Evolutionary conservation across 2,113 vertebrate species (phyloP).

Genomic region (Onychostruthus taczanowskii): DNA sequence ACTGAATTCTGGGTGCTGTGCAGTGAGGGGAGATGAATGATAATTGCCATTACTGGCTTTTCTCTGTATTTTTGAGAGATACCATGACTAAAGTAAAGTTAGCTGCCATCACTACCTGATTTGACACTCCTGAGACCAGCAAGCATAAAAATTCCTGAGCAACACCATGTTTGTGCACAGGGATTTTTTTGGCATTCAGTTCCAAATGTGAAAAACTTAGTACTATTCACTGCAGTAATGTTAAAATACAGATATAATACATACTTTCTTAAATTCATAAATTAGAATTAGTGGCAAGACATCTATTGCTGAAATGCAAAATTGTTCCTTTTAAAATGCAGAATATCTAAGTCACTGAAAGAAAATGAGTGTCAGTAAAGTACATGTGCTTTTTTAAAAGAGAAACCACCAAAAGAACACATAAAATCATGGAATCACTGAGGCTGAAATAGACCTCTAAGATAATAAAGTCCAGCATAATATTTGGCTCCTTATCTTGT

Average conservation of each 20-base stretch:
- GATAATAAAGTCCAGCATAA: neutral
- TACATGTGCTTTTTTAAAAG: neutral
- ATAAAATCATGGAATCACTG: neutral
- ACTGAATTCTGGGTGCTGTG: slow-evolving; percentile 10
- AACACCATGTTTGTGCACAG: neutral
- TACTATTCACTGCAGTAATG: neutral
- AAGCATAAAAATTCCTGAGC: neutral
- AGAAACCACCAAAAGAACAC: neutral
- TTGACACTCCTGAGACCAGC: neutral
- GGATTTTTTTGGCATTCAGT: neutral
- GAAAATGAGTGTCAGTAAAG: neutral
- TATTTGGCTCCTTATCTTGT: neutral
- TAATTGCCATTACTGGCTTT: slow-evolving; percentile 14
- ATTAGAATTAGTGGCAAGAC: neutral
- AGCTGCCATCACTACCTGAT: neutral
- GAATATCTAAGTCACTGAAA: neutral
- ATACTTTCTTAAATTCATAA: neutral
- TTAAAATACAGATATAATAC: neutral
- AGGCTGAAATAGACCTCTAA: neutral
- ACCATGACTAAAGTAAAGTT: neutral
- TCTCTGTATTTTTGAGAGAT: neutral
- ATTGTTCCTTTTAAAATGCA: neutral
- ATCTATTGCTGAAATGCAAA: neutral
- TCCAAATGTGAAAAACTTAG: neutral
- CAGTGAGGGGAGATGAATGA: slow-evolving; percentile 10